These are phyloP conservation scores for Diloba caeruleocephala DNA, from an alignment of 2,888 invertebrate species.

Conservation along the genomic window DNA sequence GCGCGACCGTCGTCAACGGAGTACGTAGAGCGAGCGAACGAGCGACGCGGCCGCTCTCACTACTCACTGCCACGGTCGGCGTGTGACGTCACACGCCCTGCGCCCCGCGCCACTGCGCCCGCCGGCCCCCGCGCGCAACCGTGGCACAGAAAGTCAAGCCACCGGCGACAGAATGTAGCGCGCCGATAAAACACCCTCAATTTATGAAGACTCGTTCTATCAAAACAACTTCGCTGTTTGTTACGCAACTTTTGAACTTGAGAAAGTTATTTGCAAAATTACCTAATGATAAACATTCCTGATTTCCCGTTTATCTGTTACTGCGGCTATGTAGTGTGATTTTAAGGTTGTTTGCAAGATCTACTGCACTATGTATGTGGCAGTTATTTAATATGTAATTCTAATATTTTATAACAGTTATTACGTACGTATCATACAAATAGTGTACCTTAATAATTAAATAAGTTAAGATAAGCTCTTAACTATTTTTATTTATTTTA, in stretches of 20 bases:
- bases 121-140: conserved; percentile 71
- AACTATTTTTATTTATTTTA: too few relatives aligned
- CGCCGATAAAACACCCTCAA: conserved; percentile 85
- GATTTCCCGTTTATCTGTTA: conserved; percentile 31
- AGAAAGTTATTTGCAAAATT: conserved; percentile 64
- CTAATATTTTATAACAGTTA: too few relatives aligned
- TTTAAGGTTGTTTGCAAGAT: background rate
- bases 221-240: conserved; percentile 78
- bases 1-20: conserved; percentile 86
- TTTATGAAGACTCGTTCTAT: conserved; percentile 82
- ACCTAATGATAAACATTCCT: conserved; percentile 54
- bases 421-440: too few relatives aligned
- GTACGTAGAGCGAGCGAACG: conserved; percentile 84
- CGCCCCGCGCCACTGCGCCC: conserved; percentile 60
- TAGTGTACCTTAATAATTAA: too few relatives aligned
- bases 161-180: conserved; percentile 83
- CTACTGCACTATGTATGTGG: too few relatives aligned
- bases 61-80: conserved; percentile 88
- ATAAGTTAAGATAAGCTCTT: too few relatives aligned
- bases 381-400: too few relatives aligned
- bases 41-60: conserved; percentile 84
- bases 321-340: conserved; percentile 17
- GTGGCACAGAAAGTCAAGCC: conserved; percentile 86
- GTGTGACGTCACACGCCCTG: conserved; percentile 84
- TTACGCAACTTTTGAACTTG: conserved; percentile 81